Evolutionary conservation across 2,888 invertebrate genomes (phyloP), one percentile per base, ranked within the genome.

Genomic region (Anaspis maculata): DNA sequence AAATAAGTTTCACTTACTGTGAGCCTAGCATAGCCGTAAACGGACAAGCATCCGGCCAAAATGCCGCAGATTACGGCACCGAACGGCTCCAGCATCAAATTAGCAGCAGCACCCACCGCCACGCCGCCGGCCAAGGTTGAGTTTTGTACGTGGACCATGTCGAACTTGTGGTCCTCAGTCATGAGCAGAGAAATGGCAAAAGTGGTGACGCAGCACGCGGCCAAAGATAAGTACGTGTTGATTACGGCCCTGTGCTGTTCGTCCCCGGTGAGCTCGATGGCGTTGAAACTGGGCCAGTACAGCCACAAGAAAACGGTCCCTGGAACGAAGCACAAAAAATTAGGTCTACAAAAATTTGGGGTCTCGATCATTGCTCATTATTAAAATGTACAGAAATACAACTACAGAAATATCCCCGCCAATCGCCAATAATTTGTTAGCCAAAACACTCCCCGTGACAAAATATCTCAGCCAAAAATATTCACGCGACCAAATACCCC

Each of bases 211-310:
- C 79, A 78, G 52, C 81, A 80, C 15, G 90, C 76, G 34, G 85
- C 79, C 51, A 97, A 73, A 24, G 94, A 82, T 41, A 94, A 70
- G 59, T 94, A 91, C 1, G 96, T 95, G 73, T 97, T 96, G 60
- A 95, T 75, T 42, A 95, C 78, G 14, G 94, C 94, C 38, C 95
- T 73, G 53, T 83, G 78, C 46, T 83, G 83, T 48, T 81, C 83
- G 29, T 78, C 79, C 0, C 77, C 74, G 2, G 70, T 71, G 14
- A 85, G 72, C 32, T 86, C 75, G 0, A 82, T 89, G 2, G 87
- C 83, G 69, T 96, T 97, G 70, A 97, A 97, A 39, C 91, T 91
- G 0, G 96, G 96, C 95, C 95, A 96, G 67, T 87, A 96, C 35
- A 95, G 72, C 94, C 94, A 96, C 26, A 97, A 71, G 65, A 96